Percentiles rank a stretch among this genome's conserved stretches.
These are phyloP conservation scores for Drosophila meridiana DNA, from an alignment of 2,888 invertebrate genomes.

Conservation along the genomic window DNA sequence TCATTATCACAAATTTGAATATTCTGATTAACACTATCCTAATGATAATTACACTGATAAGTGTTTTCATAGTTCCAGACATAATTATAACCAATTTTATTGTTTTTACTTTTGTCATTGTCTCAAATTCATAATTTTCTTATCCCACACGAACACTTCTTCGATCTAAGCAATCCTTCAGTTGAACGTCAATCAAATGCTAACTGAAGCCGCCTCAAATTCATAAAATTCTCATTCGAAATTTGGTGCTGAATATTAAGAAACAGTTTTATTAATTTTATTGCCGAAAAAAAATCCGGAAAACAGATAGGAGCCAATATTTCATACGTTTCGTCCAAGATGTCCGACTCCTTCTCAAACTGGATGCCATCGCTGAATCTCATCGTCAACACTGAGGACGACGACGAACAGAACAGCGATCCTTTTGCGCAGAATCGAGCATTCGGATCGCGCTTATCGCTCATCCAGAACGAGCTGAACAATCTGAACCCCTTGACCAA, in stretches of 20 bases:
- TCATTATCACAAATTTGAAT: not conserved
- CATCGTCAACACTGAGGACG: conserved; percentile 3
- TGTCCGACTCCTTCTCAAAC: conserved; percentile 44
- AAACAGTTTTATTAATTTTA: conserved; percentile 14
- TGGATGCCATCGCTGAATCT: conserved; percentile 33
- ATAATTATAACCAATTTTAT: too few relatives aligned
- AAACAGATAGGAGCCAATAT: conserved; percentile 3
- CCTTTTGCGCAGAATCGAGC: conserved; percentile 8
- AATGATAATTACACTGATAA: not conserved
- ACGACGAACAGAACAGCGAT: conserved; percentile 18
- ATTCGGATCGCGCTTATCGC: conserved; percentile 8
- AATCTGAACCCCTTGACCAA: conserved; percentile 25
- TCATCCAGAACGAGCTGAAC: conserved; percentile 24
- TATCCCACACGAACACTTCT: not conserved
- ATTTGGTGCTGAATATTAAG: conserved; percentile 38
- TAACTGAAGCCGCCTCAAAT: not conserved
- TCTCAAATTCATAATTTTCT: not conserved
- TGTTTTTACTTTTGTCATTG: not conserved
- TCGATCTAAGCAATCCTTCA: not conserved
- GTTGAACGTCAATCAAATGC: not conserved
- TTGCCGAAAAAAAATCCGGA: conserved; percentile 7
- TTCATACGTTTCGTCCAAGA: conserved; percentile 9
- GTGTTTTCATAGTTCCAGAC: too few relatives aligned
- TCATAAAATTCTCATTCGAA: conserved; percentile 37
- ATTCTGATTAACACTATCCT: not conserved